Evolutionary conservation across 2,888 invertebrate genomes (phyloP), one percentile per base, ranked within the genome.

Genomic region (Tiliacea aurago): DNA sequence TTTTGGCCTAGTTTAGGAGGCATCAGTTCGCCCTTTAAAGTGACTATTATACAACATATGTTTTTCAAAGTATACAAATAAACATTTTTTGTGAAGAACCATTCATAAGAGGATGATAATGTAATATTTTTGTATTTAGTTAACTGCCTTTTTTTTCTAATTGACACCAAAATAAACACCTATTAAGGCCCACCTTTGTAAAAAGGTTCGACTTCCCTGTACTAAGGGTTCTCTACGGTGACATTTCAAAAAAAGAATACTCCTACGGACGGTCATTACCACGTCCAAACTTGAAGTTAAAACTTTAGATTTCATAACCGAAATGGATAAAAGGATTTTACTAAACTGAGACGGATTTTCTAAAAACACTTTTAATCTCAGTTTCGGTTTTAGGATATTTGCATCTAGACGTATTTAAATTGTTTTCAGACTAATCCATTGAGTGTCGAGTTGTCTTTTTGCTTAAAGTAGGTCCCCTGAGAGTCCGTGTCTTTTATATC

Each of bases 391-490:
- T 11, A 65, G 33, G 20, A 43, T 41, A 49, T 59, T 59, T 33
- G n/a, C 9, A 51, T 51, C n/a, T 13, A 23, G n/a, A 58, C 45
- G 23, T 55, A 45, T 72, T 61, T 45, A 45, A 73, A 73, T 72
- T 23, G 72, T 37, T 61, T 72, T 45, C 23, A 15, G 28, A 37
- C 20, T 64, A 10, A 72, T 72, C 33, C 33, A 37, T 59, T 72
- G 59, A 59, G 49, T 51, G 43, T 37, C 23, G 10, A 51, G 43
- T 45, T 47, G 15, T n/a, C 15, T 56, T 71, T 49, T 70, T 47
- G 4, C 4, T n/a, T 49, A 3, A 28, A 5, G 9, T 45, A 15
- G 58, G 13, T 59, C 23, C 28, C 41, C 1, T 23, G 58, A 13
- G 41, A 43, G 28, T 43, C 10, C 0, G 33, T 41, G n/a, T 71